Conservation (phyloP, 2,888 invertebrate species). For the Diadegma fenestrale region DNA sequence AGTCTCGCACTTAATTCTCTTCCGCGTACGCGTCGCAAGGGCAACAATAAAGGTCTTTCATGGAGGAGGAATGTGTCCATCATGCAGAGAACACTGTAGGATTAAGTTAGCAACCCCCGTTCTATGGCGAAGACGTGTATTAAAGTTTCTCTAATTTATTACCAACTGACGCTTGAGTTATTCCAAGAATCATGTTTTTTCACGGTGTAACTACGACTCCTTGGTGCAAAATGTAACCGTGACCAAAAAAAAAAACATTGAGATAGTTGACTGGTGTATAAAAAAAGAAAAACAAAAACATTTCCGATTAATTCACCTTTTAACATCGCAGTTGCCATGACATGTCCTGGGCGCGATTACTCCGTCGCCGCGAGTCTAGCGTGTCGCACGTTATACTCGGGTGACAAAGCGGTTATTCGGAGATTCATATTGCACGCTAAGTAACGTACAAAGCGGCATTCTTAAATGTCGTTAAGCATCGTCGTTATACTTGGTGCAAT, state of each 20-base stretch:
- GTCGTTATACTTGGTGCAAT: constrained; percentile 75
- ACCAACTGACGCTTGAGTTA: not conserved
- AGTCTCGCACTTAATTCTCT: constrained; percentile 56
- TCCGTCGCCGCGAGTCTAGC: constrained; percentile 53
- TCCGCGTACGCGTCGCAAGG: constrained; percentile 15
- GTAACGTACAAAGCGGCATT: constrained; percentile 73
- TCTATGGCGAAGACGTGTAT: not conserved
- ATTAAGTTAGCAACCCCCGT: constrained; percentile 4
- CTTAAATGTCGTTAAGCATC: constrained; percentile 77
- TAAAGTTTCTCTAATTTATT: not conserved
- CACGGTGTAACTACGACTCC: not conserved
- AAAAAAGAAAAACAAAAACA: constrained; percentile 21
- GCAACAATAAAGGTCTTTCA: constrained; percentile 21
- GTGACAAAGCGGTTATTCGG: constrained; percentile 57
- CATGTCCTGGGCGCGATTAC: constrained; percentile 46
- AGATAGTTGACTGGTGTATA: constrained; percentile 20
- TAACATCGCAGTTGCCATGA: constrained; percentile 48
- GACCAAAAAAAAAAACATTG: constrained; percentile 21
- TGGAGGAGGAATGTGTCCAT: not conserved
- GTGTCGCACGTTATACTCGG: constrained; percentile 65
- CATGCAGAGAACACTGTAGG: not conserved
- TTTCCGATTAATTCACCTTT: constrained; percentile 23
- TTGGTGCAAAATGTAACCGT: not conserved
- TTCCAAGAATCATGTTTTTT: not conserved
- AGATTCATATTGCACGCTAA: constrained; percentile 75